These are phyloP conservation scores for Schizaphis graminum DNA, from an alignment of 2,888 invertebrate genomes.

Conservation along the genomic window DNA sequence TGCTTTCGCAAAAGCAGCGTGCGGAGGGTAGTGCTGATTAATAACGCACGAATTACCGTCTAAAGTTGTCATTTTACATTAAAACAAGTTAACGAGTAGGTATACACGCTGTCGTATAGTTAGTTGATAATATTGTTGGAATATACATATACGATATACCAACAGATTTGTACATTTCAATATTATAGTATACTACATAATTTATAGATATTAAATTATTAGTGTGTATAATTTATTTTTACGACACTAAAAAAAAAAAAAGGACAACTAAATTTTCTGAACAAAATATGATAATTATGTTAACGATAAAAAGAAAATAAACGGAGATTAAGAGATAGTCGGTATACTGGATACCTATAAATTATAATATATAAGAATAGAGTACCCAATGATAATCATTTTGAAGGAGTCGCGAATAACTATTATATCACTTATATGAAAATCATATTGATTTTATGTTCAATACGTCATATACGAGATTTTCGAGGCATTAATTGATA, in stretches of 20 bases:
- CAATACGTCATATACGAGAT: not conserved
- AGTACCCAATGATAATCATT: not conserved
- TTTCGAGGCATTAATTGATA: constrained; percentile 18
- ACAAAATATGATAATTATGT: constrained; percentile 19
- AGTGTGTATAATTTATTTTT: not conserved
- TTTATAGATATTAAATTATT: not conserved
- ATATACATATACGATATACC: too few relatives aligned
- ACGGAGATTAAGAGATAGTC: not conserved
- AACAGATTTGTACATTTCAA: not conserved
- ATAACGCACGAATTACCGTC: constrained; percentile 32
- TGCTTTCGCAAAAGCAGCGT: not conserved
- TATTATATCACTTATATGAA: not conserved
- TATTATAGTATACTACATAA: not conserved
- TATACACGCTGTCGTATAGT: not conserved
- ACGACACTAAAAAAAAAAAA: not conserved
- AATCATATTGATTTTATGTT: constrained; percentile 14
- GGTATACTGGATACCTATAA: not conserved
- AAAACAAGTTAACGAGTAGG: constrained; percentile 32
- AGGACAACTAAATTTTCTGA: not conserved
- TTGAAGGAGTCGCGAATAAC: not conserved
- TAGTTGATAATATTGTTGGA: not conserved
- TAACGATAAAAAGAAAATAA: not conserved
- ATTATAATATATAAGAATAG: too few relatives aligned
- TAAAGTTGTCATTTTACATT: constrained; percentile 54
- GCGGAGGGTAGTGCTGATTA: not conserved